Evolutionary conservation across 2,113 vertebrate genomes (phyloP), one percentile per base, ranked within the genome.

Genomic region (Campylorhamphus procurvoides): DNA sequence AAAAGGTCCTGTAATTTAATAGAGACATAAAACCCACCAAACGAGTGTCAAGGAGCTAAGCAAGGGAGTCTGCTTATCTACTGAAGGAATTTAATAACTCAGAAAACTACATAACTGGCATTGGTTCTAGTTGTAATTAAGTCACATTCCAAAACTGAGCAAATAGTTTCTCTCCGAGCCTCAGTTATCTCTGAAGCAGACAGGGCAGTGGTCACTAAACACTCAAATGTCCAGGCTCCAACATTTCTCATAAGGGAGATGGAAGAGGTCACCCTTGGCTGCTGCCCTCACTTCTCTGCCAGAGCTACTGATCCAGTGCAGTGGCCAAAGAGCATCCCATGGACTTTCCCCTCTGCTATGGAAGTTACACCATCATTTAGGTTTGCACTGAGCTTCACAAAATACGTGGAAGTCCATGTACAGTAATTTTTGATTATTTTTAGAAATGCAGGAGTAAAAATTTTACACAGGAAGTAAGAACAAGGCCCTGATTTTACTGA

Each of bases 11-110:
- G 31, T 81, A 77, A 66, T 69, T 85, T 93, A 62, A 66, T 18
- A 58, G 9, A 75, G 29, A 63, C 12, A 75, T 55, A 60, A 93
- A 92, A 92, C 50, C 15, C 20, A 72, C 4, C 18, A 31, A 63
- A 84, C 18, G 4, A 46, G 3, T 39, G 28, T 59, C 55, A 73
- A 69, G 35, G 29, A 71, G 15, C 50, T 78, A 81, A 90, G n/a
- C 14, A 94, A 89, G 60, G 39, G 39, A 80, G 42, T 73, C 68
- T 83, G 27, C 18, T 92, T 39, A 67, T 74, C 35, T 84, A 46
- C 29, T 47, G 49, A 68, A 87, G 39, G 76, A 89, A 93, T 93
- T 67, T 66, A 77, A 68, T 94, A 89, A 71, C 29, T 67, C 56
- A 81, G 73, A 94, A 86, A 63, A 66, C 55, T 63, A 63, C 27